Evolutionary conservation across 2,113 vertebrate species (phyloP).

Genomic region (Microcebus jonahi): DNA sequence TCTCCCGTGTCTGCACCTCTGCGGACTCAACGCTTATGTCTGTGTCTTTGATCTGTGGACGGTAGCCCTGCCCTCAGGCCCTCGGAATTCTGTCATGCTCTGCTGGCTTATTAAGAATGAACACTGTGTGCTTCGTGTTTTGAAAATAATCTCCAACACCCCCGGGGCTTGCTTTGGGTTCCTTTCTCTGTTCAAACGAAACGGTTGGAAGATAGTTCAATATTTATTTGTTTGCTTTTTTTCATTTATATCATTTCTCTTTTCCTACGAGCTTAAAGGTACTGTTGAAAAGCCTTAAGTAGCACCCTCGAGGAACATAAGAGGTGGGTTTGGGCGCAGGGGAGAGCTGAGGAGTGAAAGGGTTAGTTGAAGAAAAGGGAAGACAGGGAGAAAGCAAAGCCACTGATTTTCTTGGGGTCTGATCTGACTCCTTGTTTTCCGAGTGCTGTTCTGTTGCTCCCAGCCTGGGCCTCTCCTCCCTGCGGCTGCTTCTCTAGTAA

Average conservation of each 20-base stretch:
- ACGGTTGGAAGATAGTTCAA: neutral
- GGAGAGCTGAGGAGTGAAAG: neutral
- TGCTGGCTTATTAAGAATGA: neutral
- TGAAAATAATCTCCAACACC: constrained; percentile 7
- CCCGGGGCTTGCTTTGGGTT: neutral
- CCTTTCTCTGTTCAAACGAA: neutral
- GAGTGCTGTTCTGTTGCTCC: neutral
- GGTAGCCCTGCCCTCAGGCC: neutral
- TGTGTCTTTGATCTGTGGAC: neutral
- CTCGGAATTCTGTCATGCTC: neutral
- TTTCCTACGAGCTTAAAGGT: neutral
- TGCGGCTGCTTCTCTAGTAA: neutral
- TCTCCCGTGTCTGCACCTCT: neutral
- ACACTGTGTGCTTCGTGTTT: neutral
- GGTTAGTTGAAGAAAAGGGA: neutral
- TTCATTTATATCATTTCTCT: constrained; percentile 18
- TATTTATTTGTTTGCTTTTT: constrained; percentile 5
- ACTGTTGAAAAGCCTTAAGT: neutral
- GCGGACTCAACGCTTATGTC: neutral
- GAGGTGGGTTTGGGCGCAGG: neutral
- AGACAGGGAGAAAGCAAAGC: neutral
- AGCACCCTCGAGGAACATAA: neutral
- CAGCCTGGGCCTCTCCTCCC: neutral
- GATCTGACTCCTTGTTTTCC: neutral
- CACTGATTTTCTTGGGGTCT: neutral